Evolutionary conservation across 2,113 vertebrate species (phyloP), one percentile per base, ranked within the genome.

Genomic region (Pterocles gutturalis): DNA sequence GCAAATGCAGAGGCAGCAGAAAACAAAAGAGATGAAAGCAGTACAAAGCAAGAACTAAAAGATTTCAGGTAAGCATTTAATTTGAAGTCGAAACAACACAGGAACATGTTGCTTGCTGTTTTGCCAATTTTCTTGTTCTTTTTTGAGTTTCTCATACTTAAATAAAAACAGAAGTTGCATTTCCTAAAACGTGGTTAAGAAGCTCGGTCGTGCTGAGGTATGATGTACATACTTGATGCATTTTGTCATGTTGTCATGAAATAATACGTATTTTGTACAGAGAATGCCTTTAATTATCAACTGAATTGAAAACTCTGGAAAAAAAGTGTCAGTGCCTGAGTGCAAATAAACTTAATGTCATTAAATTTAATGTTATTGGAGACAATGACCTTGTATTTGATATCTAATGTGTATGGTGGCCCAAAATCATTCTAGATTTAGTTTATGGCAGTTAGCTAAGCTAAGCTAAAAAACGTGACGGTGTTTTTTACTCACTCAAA

Each of bases 31-130:
- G 97, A 98, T 91, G 99, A 99, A 43, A 97, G 98, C 78, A 94
- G 97, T 81, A 77, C 98, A 79, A 97, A 91, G 96, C 98, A 98
- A 93, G 99, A 99, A 78, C 95, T 98, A 76, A 99, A 99, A 98
- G 98, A 99, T 94, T 97, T 98, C 95, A 98, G 98, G 98, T 98
- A 97, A 98, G 97, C 93, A 15, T 76, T 80, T 95, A 8, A 78
- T 88, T 95, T 96, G 89, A 89, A 91, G 94, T 92, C 87, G 94
- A 90, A 87, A 77, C 92, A 73, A 77, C 81, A 24, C 45, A 92
- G 87, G 93, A 91, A 72, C 82, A 64, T 4, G 0, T 53, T 90
- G 41, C 78, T 62, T 87, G 82, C 54, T 64, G 82, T 25, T 89
- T 93, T 82, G 75, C 51, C 48, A 48, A 11, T 84, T 80, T 80